Conservation (phyloP, 1,140 invertebrate genomes). For the Pseudomyrmex cubaensis region DNA sequence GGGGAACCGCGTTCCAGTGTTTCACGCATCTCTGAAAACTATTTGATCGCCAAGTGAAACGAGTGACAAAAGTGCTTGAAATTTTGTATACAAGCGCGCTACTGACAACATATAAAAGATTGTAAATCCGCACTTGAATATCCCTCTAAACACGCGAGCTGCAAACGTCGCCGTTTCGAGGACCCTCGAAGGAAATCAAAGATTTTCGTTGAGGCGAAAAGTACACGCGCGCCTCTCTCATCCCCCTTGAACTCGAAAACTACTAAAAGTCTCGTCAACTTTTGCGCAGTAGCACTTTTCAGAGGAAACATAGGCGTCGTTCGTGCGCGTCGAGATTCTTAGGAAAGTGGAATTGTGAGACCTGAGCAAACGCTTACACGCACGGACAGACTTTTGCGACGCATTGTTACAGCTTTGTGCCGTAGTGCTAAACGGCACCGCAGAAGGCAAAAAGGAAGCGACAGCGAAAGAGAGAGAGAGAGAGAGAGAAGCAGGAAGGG, state of each 20-base stretch:
- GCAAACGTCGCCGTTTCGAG: constrained; percentile 70
- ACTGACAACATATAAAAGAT: not conserved
- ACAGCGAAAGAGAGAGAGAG: not conserved
- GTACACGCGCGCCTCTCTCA: constrained; percentile 65
- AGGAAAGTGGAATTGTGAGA: constrained; percentile 54
- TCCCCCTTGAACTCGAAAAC: constrained; percentile 51
- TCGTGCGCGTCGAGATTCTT: not conserved
- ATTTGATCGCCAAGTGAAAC: constrained; percentile 26
- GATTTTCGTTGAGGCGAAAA: constrained; percentile 64
- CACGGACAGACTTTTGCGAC: constrained; percentile 66
- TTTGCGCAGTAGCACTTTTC: constrained; percentile 54
- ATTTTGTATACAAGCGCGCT: constrained; percentile 7
- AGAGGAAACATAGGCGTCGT: constrained; percentile 64
- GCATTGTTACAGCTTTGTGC: constrained; percentile 75
- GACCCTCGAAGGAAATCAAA: constrained; percentile 68
- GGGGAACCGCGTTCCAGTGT: not conserved
- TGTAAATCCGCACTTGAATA: constrained; percentile 24
- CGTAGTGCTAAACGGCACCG: constrained; percentile 81
- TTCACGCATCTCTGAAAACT: constrained; percentile 24
- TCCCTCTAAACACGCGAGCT: constrained; percentile 43
- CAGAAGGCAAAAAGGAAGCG: constrained; percentile 25
- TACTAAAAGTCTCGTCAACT: constrained; percentile 67
- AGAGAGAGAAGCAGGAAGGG: not conserved
- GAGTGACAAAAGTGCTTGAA: constrained; percentile 8
- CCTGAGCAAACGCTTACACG: constrained; percentile 23